Evolutionary conservation across 2,888 invertebrate species (phyloP), one percentile per base, ranked within the genome.

Genomic region (Pandemis cinnamomeana): DNA sequence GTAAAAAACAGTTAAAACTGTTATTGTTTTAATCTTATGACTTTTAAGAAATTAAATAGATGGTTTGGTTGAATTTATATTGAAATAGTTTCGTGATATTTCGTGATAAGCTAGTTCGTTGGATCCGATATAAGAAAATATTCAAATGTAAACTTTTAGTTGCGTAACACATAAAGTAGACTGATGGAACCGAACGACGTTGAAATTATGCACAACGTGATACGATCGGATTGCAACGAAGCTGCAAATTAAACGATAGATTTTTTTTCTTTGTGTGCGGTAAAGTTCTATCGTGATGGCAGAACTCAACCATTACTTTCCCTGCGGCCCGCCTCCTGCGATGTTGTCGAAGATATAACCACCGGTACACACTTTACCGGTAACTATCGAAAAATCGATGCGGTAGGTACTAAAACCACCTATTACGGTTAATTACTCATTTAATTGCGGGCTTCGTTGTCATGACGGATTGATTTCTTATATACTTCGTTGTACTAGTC

Each of bases 271-370:
- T 88, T 89, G 89, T 91, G 89, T 90, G 92, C 84, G 91, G 89
- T 84, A 82, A 81, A 81, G 81, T 79, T 20, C 78, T 85, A 85
- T 87, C 87, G 84, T 87, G 86, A 88, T 85, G 86, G 89, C 89
- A 90, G 86, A 80, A 86, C 83, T 82, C 81, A 81, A 82, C 81
- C 84, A 88, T 90, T 90, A 89, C 88, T 91, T 90, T 91, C 89
- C 86, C 86, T 81, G 80, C 82, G 84, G 82, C 78, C 86, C 87
- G 89, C 88, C 89, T 90, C 84, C 85, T 85, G 83, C 77, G 90
- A 91, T 91, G 83, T 84, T 83, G 82, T 77, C 79, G 81, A 71
- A 87, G 90, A 91, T 91, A 91, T 79, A 80, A 81, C 78, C 79
- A 64, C 53, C 78, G 76, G 77, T 72, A 77, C 80, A 79, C 80